Percentiles rank a stretch among this genome's conserved stretches.
phyloP scores from a whole-genome alignment of 2,113 vertebrate genomes.

The Microcebus griseorufus region DNA sequence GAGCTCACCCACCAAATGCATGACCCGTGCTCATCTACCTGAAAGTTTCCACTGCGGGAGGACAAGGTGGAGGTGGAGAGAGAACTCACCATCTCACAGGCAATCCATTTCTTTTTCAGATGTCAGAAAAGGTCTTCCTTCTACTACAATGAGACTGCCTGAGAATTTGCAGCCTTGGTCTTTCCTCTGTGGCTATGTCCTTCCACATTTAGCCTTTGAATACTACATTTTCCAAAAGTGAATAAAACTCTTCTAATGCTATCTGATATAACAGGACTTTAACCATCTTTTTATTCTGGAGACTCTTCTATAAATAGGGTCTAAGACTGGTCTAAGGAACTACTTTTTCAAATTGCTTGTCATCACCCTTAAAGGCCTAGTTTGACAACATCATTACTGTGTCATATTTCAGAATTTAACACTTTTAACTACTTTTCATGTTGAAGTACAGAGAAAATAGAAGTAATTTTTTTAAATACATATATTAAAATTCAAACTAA shows the following conservation, averaged over 20 bases:
- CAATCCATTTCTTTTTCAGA: not conserved
- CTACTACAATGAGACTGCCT: not conserved
- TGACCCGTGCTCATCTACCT: not conserved
- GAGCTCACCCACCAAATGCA: not conserved
- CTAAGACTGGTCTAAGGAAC: not conserved
- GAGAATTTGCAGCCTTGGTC: not conserved
- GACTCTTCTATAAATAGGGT: not conserved
- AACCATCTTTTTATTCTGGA: not conserved
- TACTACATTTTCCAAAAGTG: not conserved
- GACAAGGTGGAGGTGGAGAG: not conserved
- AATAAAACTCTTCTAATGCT: not conserved
- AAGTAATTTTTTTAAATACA: not conserved
- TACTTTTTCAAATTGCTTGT: not conserved
- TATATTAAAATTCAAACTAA: not conserved
- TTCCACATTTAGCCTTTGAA: not conserved
- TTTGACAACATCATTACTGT: not conserved
- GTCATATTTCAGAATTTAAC: not conserved
- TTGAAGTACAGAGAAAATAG: not conserved
- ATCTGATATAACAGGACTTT: not conserved
- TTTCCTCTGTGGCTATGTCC: not conserved
- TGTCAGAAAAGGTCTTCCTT: not conserved
- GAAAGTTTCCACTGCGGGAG: not conserved
- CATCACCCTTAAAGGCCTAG: not conserved
- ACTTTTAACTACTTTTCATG: not conserved
- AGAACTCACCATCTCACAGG: not conserved